Conservation (phyloP, 2,797 vertebrate genomes). For the Orestias chungarensis region DNA sequence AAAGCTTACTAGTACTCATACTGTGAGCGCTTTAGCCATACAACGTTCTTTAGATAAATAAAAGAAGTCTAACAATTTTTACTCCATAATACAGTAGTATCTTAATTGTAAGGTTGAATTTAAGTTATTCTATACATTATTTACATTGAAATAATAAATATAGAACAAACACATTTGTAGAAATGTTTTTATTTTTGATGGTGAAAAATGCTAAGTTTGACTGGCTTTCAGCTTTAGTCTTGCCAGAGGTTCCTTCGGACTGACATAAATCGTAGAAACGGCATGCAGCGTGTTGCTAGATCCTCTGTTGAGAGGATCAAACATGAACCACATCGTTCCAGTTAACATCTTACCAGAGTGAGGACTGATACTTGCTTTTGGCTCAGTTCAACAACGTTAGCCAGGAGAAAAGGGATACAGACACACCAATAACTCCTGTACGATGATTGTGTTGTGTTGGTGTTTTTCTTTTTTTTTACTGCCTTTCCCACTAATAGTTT, state of each 20-base stretch:
- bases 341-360: not conserved
- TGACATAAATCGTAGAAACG: not conserved
- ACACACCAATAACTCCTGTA: not conserved
- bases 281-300: not conserved
- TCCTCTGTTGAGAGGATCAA: not conserved
- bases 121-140: not conserved
- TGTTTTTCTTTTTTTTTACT: slow-evolving; percentile 1
- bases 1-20: too few species aligned
- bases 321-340: not conserved
- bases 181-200: too few species aligned
- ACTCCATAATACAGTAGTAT: too few species aligned
- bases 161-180: too few species aligned
- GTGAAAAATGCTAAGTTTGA: too few species aligned
- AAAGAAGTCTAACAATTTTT: too few species aligned
- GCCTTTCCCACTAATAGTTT: not conserved
- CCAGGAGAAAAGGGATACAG: not conserved
- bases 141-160: not conserved
- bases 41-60: too few species aligned
- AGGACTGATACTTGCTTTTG: not conserved
- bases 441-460: not conserved
- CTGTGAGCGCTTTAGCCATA: too few species aligned
- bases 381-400: not conserved
- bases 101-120: not conserved
- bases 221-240: too few species aligned
- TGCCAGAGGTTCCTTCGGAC: not conserved